Conservation (phyloP, 2,797 vertebrate species). For the Molothrus aeneus region DNA sequence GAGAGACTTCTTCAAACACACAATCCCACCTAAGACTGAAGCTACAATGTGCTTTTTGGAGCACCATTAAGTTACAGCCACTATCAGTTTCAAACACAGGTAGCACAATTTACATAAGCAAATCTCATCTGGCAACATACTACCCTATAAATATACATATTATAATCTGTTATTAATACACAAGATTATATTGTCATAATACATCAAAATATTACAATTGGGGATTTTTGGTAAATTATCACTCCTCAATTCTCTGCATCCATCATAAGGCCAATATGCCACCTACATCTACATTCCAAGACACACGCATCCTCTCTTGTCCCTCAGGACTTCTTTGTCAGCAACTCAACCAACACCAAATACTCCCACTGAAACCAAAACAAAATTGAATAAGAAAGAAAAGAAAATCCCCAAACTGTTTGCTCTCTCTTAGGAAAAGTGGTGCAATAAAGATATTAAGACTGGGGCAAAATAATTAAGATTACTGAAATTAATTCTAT, state of each 20-base stretch:
- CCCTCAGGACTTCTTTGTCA: neutral
- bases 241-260: neutral
- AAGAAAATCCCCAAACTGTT: neutral
- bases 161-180: constrained; percentile 1
- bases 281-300: neutral
- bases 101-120: constrained; percentile 13
- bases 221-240: neutral
- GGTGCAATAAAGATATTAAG: neutral
- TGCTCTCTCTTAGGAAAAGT: neutral
- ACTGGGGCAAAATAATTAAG: constrained; percentile 38
- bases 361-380: neutral
- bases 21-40: neutral
- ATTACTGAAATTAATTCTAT: constrained; percentile 50
- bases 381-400: neutral
- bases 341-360: neutral
- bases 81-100: constrained; percentile 24
- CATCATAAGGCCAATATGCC: neutral
- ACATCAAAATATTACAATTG: neutral
- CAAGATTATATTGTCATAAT: neutral
- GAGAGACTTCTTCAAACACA: neutral
- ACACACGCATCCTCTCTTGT: neutral
- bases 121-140: constrained; percentile 8
- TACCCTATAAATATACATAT: constrained; percentile 2
- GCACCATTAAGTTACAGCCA: neutral
- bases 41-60: neutral